phyloP scores from a whole-genome alignment of 2,888 invertebrate genomes.

The Prenolepis imparis region DNA sequence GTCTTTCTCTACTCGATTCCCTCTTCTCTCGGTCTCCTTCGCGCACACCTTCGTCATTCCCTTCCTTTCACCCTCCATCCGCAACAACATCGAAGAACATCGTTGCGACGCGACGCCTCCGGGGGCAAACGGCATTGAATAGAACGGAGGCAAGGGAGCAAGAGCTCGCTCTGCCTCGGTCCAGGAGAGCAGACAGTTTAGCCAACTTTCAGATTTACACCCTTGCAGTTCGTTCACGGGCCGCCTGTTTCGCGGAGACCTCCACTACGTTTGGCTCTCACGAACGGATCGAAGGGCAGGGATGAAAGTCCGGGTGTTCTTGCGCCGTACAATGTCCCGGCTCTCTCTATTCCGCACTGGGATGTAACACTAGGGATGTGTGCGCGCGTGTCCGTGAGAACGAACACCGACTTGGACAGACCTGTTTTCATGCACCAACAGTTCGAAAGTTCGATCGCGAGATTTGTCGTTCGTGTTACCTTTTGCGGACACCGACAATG shows the following conservation, averaged over 20 bases:
- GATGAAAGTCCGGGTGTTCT: constrained; percentile 52
- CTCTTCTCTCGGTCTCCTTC: constrained; percentile 27
- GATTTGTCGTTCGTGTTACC: constrained; percentile 55
- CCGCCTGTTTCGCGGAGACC: constrained; percentile 77
- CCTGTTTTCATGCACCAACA: constrained; percentile 55
- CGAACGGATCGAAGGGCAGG: constrained; percentile 19
- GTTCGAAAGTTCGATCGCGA: constrained; percentile 67
- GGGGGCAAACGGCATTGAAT: constrained; percentile 72
- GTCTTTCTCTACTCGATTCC: constrained; percentile 53
- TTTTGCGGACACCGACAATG: constrained; percentile 18
- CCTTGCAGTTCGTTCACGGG: constrained; percentile 81
- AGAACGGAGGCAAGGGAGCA: constrained; percentile 69
- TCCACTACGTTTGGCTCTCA: constrained; percentile 63
- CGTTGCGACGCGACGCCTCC: constrained; percentile 70
- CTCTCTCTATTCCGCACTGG: constrained; percentile 49
- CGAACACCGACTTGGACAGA: constrained; percentile 28
- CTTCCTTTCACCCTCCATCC: constrained; percentile 23
- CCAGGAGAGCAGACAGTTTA: constrained; percentile 80
- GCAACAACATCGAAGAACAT: constrained; percentile 59
- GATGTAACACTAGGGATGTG: constrained; percentile 24
- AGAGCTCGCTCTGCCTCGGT: constrained; percentile 69
- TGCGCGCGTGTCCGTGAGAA: constrained; percentile 45
- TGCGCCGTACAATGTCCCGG: constrained; percentile 62
- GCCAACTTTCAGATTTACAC: constrained; percentile 84
- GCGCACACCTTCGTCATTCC: constrained; percentile 16